Evolutionary conservation across 2,888 invertebrate species (phyloP).

Genomic region (Acrobasis repandana): DNA sequence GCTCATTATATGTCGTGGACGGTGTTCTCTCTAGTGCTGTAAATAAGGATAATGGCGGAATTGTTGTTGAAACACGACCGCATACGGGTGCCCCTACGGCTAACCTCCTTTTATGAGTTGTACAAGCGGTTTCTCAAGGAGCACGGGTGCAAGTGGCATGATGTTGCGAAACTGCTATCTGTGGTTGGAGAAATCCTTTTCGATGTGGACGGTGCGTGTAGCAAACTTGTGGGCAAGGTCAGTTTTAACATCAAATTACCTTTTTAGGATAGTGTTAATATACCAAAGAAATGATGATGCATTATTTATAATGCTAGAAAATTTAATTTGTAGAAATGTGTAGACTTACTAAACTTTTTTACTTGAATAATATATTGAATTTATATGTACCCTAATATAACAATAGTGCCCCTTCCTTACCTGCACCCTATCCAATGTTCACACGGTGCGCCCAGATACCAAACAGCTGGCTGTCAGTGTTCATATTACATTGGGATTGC

Average conservation of each 20-base stretch:
- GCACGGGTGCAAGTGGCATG: slow-evolving; percentile 78
- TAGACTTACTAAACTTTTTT: background rate
- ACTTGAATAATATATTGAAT: background rate
- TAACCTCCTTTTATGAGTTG: slow-evolving; percentile 70
- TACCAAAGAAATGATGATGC: background rate
- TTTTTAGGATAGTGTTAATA: background rate
- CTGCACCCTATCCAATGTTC: slow-evolving; percentile 50
- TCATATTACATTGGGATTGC: slow-evolving; percentile 4
- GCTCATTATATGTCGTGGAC: slow-evolving; percentile 37
- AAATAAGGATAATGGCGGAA: slow-evolving; percentile 60
- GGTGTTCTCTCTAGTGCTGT: slow-evolving; percentile 48
- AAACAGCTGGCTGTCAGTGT: slow-evolving; percentile 29
- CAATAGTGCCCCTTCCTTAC: slow-evolving; percentile 48
- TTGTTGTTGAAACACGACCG: slow-evolving; percentile 61
- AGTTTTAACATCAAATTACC: slow-evolving; percentile 42
- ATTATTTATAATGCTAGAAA: background rate
- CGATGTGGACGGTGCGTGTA: slow-evolving; percentile 73
- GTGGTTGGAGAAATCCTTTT: slow-evolving; percentile 74
- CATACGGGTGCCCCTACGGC: slow-evolving; percentile 55
- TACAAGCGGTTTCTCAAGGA: slow-evolving; percentile 77
- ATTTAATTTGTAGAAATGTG: background rate
- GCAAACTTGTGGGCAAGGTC: slow-evolving; percentile 72
- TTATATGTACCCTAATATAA: slow-evolving; percentile 36
- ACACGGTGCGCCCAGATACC: slow-evolving; percentile 25
- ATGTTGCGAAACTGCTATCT: slow-evolving; percentile 71